phyloP scores from a whole-genome alignment of 2,113 vertebrate species.

The Varanus komodoensis region DNA sequence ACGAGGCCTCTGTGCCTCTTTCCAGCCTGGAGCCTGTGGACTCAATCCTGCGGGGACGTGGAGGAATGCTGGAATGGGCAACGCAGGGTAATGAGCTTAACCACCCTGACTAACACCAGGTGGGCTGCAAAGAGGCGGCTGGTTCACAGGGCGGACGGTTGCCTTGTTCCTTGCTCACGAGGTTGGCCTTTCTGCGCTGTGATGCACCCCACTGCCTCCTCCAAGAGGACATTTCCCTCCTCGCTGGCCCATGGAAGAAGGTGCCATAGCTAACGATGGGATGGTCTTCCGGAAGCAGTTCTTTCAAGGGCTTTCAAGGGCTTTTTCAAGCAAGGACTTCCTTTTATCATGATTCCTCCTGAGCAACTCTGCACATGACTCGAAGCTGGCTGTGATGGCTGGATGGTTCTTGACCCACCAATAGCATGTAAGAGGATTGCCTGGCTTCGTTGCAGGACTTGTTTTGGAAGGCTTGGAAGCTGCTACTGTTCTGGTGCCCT shows the following conservation, averaged over 20 bases:
- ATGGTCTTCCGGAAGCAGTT: neutral
- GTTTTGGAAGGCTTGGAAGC: neutral
- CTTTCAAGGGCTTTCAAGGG: neutral
- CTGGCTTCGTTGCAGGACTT: neutral
- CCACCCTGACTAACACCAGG: too few relatives aligned
- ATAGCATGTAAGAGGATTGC: neutral
- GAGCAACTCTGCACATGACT: neutral
- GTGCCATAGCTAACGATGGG: neutral
- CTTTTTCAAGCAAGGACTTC: neutral
- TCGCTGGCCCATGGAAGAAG: fast-evolving
- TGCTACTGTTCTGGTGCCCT: neutral
- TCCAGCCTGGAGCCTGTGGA: too few relatives aligned
- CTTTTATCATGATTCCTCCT: neutral
- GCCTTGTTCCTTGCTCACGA: too few relatives aligned
- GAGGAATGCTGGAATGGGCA: too few relatives aligned
- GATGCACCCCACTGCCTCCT: neutral
- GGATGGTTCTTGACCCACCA: neutral
- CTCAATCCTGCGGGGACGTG: too few relatives aligned
- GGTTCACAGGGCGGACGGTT: too few relatives aligned
- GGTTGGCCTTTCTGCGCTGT: neutral
- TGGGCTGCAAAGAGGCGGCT: too few relatives aligned
- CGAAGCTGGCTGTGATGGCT: neutral
- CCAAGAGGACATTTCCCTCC: neutral
- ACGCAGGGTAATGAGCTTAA: too few relatives aligned
- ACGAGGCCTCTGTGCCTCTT: too few relatives aligned